Percentiles rank a stretch among this genome's conserved stretches.
These are phyloP conservation scores for Campopleginae sp. DNA, from an alignment of 2,888 invertebrate species.

Conservation along the genomic window DNA sequence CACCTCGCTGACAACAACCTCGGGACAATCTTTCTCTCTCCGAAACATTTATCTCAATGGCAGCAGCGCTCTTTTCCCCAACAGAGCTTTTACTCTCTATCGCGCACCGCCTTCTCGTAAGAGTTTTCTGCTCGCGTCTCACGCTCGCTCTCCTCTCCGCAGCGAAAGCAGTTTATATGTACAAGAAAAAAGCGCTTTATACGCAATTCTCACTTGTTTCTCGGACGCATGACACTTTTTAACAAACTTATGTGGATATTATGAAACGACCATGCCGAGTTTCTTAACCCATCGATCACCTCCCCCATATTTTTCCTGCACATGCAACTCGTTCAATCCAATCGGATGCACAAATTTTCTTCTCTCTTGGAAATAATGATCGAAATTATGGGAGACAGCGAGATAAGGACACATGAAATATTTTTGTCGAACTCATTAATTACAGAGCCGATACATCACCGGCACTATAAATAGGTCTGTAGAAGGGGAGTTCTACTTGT, in stretches of 20 bases:
- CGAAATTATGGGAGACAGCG: background rate
- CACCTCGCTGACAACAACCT: constrained; percentile 31
- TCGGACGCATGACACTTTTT: constrained; percentile 53
- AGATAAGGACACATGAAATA: background rate
- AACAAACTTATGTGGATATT: constrained; percentile 44
- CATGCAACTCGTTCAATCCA: constrained; percentile 6
- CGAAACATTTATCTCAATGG: constrained; percentile 57
- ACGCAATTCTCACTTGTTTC: constrained; percentile 43
- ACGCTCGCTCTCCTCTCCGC: constrained; percentile 52
- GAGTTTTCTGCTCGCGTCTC: constrained; percentile 19
- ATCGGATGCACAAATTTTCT: background rate
- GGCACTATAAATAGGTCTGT: background rate
- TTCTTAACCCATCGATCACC: constrained; percentile 43
- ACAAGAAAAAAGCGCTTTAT: constrained; percentile 17
- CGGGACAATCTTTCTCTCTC: constrained; percentile 39
- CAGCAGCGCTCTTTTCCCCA: constrained; percentile 53
- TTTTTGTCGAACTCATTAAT: constrained; percentile 43
- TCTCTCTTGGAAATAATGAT: background rate
- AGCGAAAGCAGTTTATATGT: constrained; percentile 65
- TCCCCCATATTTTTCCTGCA: constrained; percentile 18
- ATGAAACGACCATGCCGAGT: constrained; percentile 28
- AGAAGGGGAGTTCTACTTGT: constrained; percentile 67
- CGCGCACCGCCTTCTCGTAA: constrained; percentile 62
- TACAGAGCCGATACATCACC: constrained; percentile 53
- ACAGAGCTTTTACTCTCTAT: constrained; percentile 83